These are phyloP conservation scores for Lagopus muta DNA, from an alignment of 2,113 vertebrate species.

Conservation along the genomic window DNA sequence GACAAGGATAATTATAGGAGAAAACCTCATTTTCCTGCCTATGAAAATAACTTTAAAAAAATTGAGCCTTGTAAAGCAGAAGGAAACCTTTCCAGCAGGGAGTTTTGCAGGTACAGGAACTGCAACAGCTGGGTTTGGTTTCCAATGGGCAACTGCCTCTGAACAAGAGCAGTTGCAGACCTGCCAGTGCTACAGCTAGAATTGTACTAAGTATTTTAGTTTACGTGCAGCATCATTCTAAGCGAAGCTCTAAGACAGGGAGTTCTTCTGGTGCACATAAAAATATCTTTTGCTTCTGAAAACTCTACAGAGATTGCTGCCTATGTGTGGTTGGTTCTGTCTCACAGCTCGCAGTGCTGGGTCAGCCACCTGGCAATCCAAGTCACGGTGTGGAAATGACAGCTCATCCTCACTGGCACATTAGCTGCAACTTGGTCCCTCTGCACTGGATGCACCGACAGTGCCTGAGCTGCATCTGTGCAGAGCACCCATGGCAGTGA, in stretches of 20 bases:
- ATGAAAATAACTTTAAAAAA: neutral
- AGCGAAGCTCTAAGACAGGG: neutral
- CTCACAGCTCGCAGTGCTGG: neutral
- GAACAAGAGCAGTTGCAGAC: neutral
- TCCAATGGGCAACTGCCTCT: neutral
- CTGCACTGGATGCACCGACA: rapidly evolving
- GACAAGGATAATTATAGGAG: neutral
- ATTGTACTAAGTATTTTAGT: neutral
- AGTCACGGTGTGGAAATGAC: neutral
- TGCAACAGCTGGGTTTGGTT: neutral
- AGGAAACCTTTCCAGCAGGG: neutral
- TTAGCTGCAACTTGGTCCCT: neutral
- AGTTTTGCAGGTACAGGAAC: neutral
- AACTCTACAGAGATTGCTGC: neutral
- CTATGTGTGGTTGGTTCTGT: neutral
- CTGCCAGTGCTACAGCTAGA: neutral
- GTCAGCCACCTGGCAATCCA: neutral
- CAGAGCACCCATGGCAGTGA: neutral
- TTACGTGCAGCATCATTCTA: neutral
- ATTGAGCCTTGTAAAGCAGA: neutral
- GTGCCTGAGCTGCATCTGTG: neutral
- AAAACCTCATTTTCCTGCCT: neutral
- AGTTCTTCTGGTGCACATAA: neutral
- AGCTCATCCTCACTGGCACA: neutral
- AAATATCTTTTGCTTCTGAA: neutral